Evolutionary conservation across 2,113 vertebrate genomes (phyloP), one percentile per base, ranked within the genome.

Genomic region (Oophaga pumilio): DNA sequence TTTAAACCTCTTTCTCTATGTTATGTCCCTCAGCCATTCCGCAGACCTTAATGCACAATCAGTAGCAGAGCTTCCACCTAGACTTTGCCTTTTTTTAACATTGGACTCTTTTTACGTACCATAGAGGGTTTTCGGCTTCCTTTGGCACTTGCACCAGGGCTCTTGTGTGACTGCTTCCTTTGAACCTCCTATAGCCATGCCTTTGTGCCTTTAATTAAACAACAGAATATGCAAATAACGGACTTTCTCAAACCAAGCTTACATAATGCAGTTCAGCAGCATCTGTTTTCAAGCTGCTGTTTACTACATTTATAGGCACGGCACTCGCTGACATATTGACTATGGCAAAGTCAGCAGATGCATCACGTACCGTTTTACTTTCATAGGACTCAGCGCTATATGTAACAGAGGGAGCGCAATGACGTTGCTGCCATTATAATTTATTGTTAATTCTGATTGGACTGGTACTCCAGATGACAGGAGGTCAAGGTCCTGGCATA

Each of bases 231-330:
- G 43, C 13, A 22, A 17, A 76, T 76, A 14, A 76, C 22, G 22
- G 73, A 50, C 43, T 76, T 28, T 50, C 43, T n/a, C 43, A 11
- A 50, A 20, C 18, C 73, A 50, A 10, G 43, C 43, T 50, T 22
- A 22, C 24, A 50, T 50, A 76, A 50, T 76, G 33, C 73, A 50
- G 20, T 79, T 26, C 6, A 15, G 52, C 76, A 79, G 76, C 76
- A 57, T 57, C 52, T 79, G 76, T 28, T 56, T 79, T 79, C 53
- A 57, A 4, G 53, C 52, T 79, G 76, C 76, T 57, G 22, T 57
- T 79, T 57, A 15, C 26, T 26, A 24, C 76, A 59, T 76, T 76
- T 76, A 49, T 76, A 50, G 28, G 9, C 33, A 49, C 71, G 18
- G 28, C 18, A 28, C 66, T 68, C 20, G 68, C 15, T 71, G 68